Percentiles rank a stretch among this genome's conserved stretches.
Evolutionary conservation across 1,140 invertebrate species (phyloP).

Genomic region (Neodiprion virginianus): DNA sequence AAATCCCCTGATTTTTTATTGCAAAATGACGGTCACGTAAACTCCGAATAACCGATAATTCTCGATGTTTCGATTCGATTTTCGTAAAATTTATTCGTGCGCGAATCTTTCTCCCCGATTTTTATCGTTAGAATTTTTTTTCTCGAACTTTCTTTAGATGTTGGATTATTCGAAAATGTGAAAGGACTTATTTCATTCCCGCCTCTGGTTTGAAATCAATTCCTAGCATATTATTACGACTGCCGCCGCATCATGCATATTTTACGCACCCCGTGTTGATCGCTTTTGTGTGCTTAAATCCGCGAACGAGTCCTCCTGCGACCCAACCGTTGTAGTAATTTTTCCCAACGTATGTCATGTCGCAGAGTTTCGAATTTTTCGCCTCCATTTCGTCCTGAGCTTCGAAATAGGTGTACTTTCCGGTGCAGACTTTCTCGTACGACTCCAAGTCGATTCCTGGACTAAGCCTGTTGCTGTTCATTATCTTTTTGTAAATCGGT

Average conservation of each 20-base stretch:
- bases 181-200: no score
- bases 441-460: background rate
- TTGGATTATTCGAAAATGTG: no score
- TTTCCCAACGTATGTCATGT: background rate
- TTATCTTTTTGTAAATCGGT: background rate
- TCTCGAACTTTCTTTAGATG: no score
- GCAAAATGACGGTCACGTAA: no score
- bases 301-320: background rate
- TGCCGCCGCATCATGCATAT: background rate
- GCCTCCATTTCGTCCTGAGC: background rate
- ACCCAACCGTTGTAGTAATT: background rate
- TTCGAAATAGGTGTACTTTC: background rate
- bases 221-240: no score
- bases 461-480: background rate
- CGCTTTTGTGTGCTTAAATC: background rate
- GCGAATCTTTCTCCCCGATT: no score
- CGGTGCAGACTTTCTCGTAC: background rate
- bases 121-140: no score
- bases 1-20: no score
- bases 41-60: no score
- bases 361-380: background rate
- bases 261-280: background rate
- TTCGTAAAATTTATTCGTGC: no score
- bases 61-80: no score
- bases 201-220: no score